Conservation (phyloP, 2,888 invertebrate genomes). For the Suillia variegata region DNA sequence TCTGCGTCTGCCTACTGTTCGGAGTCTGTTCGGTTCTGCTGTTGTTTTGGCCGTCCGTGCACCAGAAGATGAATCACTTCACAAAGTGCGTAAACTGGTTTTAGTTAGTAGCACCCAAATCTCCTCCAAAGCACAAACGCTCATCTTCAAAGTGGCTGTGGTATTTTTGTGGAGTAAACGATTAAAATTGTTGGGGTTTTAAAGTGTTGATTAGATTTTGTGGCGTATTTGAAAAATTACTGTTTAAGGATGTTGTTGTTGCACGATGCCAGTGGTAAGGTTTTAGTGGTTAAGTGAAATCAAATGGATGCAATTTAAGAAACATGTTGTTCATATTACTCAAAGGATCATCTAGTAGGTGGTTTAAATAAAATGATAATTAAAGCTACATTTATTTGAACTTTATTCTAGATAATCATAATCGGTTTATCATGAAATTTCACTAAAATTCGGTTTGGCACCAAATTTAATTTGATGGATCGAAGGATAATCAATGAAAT, state of each 20-base stretch:
- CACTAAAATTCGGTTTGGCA: no score
- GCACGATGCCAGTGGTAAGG: not conserved
- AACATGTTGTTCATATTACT: no score
- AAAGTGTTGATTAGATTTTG: conserved; percentile 45
- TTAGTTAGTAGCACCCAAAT: not conserved
- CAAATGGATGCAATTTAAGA: no score
- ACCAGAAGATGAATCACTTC: conserved; percentile 31
- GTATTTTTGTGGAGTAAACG: conserved; percentile 24
- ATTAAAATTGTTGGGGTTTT: conserved; percentile 50
- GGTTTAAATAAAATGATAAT: no score
- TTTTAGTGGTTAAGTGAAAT: no score
- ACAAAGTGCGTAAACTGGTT: not conserved
- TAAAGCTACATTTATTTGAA: no score
- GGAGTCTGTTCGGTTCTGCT: conserved; percentile 15
- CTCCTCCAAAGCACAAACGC: no score
- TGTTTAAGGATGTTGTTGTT: not conserved
- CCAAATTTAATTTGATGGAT: no score
- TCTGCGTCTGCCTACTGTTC: conserved; percentile 29
- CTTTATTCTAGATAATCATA: no score
- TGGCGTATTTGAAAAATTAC: conserved; percentile 11
- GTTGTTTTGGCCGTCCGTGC: not conserved
- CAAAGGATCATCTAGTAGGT: no score
- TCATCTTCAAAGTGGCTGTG: not conserved
- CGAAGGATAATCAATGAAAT: no score
- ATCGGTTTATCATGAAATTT: no score